These are phyloP conservation scores for Pandemis cinnamomeana DNA, from an alignment of 2,888 invertebrate species.

Conservation along the genomic window DNA sequence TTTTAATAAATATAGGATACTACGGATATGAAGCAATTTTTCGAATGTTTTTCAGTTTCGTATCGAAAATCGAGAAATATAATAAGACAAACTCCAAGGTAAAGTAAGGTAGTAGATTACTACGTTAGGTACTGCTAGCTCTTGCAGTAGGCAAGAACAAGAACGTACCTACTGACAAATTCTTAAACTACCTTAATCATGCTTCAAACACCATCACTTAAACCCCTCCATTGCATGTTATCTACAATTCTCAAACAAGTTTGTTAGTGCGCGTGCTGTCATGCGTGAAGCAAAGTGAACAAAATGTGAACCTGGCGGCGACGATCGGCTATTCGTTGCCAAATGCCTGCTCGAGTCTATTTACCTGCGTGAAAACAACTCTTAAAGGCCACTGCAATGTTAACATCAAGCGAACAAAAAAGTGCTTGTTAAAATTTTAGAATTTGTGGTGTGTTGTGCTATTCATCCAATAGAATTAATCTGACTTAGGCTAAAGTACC, in stretches of 20 bases:
- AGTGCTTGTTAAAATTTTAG: not conserved
- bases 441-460: not conserved
- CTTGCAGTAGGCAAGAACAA: not conserved
- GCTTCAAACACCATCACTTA: not conserved
- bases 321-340: slow-evolving; percentile 24
- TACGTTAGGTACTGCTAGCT: too few relatives aligned
- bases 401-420: not conserved
- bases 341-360: slow-evolving; percentile 48
- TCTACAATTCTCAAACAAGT: slow-evolving; percentile 17
- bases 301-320: slow-evolving; percentile 59
- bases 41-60: too few relatives aligned
- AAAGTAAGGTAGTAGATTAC: too few relatives aligned
- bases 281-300: slow-evolving; percentile 57
- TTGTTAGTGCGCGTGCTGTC: slow-evolving; percentile 49
- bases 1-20: too few relatives aligned
- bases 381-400: slow-evolving; percentile 11
- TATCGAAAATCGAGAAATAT: too few relatives aligned
- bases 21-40: too few relatives aligned
- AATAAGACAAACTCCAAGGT: too few relatives aligned
- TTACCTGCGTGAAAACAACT: slow-evolving; percentile 48
- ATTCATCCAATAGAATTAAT: not conserved
- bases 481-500: too few relatives aligned
- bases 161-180: not conserved
- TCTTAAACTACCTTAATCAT: not conserved
- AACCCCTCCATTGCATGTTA: slow-evolving; percentile 19